These are phyloP conservation scores for Perodicticus potto DNA, from an alignment of 2,797 vertebrate genomes.

Conservation along the genomic window DNA sequence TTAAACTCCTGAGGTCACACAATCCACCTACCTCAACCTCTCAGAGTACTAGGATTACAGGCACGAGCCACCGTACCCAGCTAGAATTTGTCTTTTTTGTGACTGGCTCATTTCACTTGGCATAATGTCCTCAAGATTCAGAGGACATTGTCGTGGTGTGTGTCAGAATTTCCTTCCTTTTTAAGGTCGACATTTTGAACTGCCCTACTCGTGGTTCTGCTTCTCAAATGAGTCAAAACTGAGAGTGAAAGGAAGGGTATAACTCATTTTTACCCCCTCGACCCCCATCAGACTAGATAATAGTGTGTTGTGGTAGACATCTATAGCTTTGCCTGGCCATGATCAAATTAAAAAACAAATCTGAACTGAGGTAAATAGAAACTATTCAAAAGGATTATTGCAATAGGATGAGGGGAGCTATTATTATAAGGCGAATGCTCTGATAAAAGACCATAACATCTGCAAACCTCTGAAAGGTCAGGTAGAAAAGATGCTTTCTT, in stretches of 20 bases:
- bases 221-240: background rate
- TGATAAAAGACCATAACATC: background rate
- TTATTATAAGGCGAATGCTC: background rate
- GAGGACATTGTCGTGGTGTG: background rate
- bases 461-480: background rate
- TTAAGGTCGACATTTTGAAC: conserved; percentile 7
- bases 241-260: background rate
- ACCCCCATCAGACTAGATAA: background rate
- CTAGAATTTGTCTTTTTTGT: background rate
- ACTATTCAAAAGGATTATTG: conserved; percentile 8
- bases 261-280: background rate
- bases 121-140: background rate
- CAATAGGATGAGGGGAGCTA: background rate
- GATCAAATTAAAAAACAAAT: conserved; percentile 9
- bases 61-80: too few species aligned
- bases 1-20: too few species aligned
- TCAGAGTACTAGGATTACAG: too few species aligned
- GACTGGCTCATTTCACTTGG: conserved; percentile 7
- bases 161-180: conserved; percentile 4
- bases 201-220: background rate
- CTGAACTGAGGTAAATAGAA: background rate
- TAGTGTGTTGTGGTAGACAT: background rate
- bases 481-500: background rate
- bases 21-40: too few species aligned
- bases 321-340: background rate